A percentile compares a stretch with the other conserved stretches of the same genome.
Conservation (phyloP, 2,888 invertebrate species). For the Incurvaria masculella region DNA sequence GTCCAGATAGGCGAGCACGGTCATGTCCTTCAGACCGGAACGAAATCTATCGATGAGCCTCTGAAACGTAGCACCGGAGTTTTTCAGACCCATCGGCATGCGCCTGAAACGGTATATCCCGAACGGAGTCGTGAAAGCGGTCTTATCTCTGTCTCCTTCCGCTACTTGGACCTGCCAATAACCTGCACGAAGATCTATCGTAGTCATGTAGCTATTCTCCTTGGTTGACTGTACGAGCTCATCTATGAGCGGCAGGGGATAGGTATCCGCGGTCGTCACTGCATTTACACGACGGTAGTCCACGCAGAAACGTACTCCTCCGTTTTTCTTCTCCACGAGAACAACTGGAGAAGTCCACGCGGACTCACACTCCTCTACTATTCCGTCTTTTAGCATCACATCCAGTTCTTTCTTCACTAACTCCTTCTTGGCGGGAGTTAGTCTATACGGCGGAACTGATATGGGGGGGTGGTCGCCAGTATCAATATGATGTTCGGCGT, state of each 20-base stretch:
- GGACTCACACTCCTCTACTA: conserved; percentile 24
- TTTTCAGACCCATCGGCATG: conserved; percentile 19
- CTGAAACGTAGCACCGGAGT: conserved; percentile 18
- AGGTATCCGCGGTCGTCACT: conserved; percentile 10
- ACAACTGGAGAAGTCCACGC: conserved; percentile 24
- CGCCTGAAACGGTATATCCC: conserved; percentile 17
- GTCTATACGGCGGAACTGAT: conserved; percentile 20
- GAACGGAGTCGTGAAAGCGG: no score
- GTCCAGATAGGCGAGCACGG: conserved; percentile 15
- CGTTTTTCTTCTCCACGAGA: conserved; percentile 22
- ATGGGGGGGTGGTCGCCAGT: conserved; percentile 19
- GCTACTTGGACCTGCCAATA: conserved; percentile 24
- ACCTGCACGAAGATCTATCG: conserved; percentile 24
- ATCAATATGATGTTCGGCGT: conserved; percentile 16
- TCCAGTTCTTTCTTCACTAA: conserved; percentile 17
- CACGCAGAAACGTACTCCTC: conserved; percentile 20
- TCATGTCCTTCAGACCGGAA: conserved; percentile 8
- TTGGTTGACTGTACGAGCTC: conserved; percentile 22
- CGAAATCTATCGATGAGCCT: conserved; percentile 15
- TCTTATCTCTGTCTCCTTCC: conserved; percentile 15
- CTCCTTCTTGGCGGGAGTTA: conserved; percentile 16
- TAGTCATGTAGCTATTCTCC: conserved; percentile 18
- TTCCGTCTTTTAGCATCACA: conserved; percentile 19
- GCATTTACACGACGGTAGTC: conserved; percentile 21
- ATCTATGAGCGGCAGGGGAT: conserved; percentile 25